phyloP scores from a whole-genome alignment of 2,888 invertebrate species.

The Pristionchus fissidentatus region DNA sequence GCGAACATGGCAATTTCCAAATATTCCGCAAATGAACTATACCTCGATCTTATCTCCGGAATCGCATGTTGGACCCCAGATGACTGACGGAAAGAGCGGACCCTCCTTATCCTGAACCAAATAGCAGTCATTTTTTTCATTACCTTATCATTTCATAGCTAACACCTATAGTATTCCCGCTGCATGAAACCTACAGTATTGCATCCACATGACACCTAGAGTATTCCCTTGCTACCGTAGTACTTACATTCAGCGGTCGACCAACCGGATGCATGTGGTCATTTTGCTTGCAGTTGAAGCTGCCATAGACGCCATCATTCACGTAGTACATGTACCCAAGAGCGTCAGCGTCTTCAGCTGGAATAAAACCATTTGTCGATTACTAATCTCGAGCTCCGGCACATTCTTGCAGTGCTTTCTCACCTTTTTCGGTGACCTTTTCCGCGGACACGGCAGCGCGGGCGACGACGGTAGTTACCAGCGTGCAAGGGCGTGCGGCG shows the following conservation, averaged over 20 bases:
- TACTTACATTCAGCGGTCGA: conserved; percentile 81
- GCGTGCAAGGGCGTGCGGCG: conserved; percentile 93
- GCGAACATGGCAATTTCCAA: neutral
- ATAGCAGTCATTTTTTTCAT: no score
- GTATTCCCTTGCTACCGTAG: neutral
- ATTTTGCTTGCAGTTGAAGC: conserved; percentile 95
- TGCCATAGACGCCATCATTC: conserved; percentile 98
- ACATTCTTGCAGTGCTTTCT: neutral
- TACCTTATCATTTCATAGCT: no score
- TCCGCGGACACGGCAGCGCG: conserved; percentile 80
- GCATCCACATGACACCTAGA: neutral
- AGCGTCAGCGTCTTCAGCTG: conserved; percentile 54
- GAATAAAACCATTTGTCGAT: neutral
- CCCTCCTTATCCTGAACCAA: conserved; percentile 89
- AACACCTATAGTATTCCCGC: neutral
- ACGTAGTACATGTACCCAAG: conserved; percentile 90
- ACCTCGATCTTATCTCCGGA: conserved; percentile 83
- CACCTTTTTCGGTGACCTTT: conserved; percentile 63
- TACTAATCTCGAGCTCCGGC: neutral
- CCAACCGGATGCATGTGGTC: conserved; percentile 89
- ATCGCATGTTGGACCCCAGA: conserved; percentile 96
- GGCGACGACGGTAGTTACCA: conserved; percentile 89
- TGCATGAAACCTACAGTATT: neutral
- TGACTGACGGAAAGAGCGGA: conserved; percentile 88
- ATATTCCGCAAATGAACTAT: conserved; percentile 32